Evolutionary conservation across 1,140 invertebrate species (phyloP).

Genomic region (Drosophila lacteicornis): DNA sequence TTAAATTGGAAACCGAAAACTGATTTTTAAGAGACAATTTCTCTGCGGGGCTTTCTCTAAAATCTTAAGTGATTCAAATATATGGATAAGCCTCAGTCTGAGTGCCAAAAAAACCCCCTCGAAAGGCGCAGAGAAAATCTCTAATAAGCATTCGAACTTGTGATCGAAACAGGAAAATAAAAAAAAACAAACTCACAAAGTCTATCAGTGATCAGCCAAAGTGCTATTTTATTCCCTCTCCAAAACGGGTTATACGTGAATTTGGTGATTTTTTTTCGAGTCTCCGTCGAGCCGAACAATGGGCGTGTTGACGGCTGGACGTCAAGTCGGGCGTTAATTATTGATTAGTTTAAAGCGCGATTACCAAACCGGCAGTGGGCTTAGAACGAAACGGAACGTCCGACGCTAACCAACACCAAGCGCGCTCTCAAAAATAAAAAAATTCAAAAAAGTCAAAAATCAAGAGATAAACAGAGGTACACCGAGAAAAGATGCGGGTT

Average conservation of each 20-base stretch:
- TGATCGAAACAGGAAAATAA: slow-evolving; percentile 24
- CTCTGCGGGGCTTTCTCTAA: slow-evolving; percentile 19
- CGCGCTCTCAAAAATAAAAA: slow-evolving; percentile 27
- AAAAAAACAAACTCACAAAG: slow-evolving; percentile 5
- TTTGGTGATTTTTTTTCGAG: slow-evolving; percentile 15
- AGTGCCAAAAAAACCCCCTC: slow-evolving; percentile 13
- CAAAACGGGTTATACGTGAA: slow-evolving; percentile 66
- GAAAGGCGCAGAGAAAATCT: slow-evolving; percentile 11
- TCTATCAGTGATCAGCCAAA: slow-evolving; percentile 34
- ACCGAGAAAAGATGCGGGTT: background rate
- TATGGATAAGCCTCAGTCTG: slow-evolving; percentile 7
- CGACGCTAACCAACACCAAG: slow-evolving; percentile 54
- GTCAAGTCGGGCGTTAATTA: slow-evolving; percentile 70
- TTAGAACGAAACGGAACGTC: slow-evolving; percentile 70
- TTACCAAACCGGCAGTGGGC: slow-evolving; percentile 64
- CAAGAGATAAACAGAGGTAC: slow-evolving; percentile 24
- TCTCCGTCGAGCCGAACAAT: slow-evolving; percentile 39
- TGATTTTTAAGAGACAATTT: background rate
- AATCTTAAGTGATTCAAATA: slow-evolving; percentile 30
- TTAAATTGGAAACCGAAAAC: too few species aligned
- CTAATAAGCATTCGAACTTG: slow-evolving; percentile 10
- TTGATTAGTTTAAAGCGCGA: slow-evolving; percentile 81
- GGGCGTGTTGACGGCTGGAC: slow-evolving; percentile 36
- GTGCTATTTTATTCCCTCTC: slow-evolving; percentile 14
- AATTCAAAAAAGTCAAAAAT: slow-evolving; percentile 1